These are phyloP conservation scores for Entelurus aequoreus DNA, from an alignment of 2,113 vertebrate species.

Conservation along the genomic window DNA sequence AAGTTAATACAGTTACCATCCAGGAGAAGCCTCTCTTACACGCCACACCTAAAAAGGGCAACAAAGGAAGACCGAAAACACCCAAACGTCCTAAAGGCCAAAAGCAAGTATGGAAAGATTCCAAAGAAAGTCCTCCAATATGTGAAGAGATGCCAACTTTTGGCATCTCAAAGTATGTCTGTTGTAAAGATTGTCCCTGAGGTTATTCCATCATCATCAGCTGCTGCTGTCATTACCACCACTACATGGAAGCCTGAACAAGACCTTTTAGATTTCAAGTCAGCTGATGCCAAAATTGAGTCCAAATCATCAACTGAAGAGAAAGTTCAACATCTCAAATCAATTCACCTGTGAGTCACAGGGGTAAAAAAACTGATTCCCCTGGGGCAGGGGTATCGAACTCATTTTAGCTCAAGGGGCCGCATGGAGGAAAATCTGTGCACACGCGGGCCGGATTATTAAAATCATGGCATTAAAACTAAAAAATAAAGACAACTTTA, in stretches of 20 bases:
- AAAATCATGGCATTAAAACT: too few species aligned
- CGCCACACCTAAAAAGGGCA: slow-evolving; percentile 75
- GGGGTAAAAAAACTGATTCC: too few species aligned
- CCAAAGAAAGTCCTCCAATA: slow-evolving; percentile 59
- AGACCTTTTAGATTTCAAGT: slow-evolving; percentile 34
- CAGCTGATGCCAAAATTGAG: slow-evolving; percentile 40
- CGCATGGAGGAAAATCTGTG: too few species aligned
- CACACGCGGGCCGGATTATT: too few species aligned
- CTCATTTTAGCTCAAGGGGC: too few species aligned
- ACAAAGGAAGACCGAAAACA: slow-evolving; percentile 78
- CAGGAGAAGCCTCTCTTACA: slow-evolving; percentile 69
- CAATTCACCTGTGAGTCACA: slow-evolving; percentile 25
- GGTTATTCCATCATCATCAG: slow-evolving; percentile 31
- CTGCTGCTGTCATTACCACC: slow-evolving; percentile 63
- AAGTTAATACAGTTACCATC: slow-evolving; percentile 57
- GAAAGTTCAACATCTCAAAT: slow-evolving; percentile 52
- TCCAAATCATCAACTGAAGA: slow-evolving; percentile 48
- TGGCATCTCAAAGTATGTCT: slow-evolving; percentile 33
- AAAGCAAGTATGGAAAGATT: slow-evolving; percentile 76
- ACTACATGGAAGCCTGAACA: slow-evolving; percentile 58
- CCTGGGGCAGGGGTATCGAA: too few species aligned
- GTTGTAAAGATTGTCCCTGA: slow-evolving; percentile 39
- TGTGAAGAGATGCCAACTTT: slow-evolving; percentile 49
- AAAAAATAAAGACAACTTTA: too few species aligned
- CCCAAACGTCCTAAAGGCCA: slow-evolving; percentile 70